Evolutionary conservation across 2,888 invertebrate species (phyloP), one percentile per base, ranked within the genome.

Genomic region (Mimumesa dahlbomi): DNA sequence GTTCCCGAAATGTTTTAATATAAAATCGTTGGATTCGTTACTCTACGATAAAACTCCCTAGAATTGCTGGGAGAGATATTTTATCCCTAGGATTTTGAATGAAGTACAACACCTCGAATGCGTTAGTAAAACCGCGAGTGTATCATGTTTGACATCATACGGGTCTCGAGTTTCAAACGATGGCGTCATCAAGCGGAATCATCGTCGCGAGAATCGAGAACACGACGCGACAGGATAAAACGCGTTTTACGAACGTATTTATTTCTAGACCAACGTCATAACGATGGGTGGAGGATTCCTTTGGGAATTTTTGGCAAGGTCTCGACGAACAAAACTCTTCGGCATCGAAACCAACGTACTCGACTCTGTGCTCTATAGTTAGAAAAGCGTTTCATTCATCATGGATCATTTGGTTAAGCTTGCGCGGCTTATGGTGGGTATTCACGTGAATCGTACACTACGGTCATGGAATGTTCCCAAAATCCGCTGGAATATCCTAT

Each of bases 351-450:
- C 36, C 7, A n/a, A n/a, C 5, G 38, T 13, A 22, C 29, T 31
- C 29, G 21, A 38, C 54, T 31, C 14, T 64, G 25, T 31, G 29
- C 49, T 29, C 38, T 52, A 58, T 54, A 43, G 62, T 68, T 48
- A 40, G 19, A 63, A 49, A 50, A 48, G 50, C 53, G 59, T 80
- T 82, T 81, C 82, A 83, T 84, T 84, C 81, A 81, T 81, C 81
- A 77, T 69, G 72, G 69, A 75, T 79, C 80, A 71, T 81, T 77
- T 81, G 58, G 74, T 65, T 61, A 71, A 74, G 59, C 53, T 64
- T 53, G 43, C 61, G 76, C 62, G 63, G 69, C 68, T 77, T 71
- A 66, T 31, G 43, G 43, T 57, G 19, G 25, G 53, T 57, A 57
- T 56, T 70, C 66, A 36, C 19, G 45, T 50, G 66, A 69, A 64